Base-by-base conservation (phyloP, 1,140 invertebrate species). In the Drosophila setifemur region DNA sequence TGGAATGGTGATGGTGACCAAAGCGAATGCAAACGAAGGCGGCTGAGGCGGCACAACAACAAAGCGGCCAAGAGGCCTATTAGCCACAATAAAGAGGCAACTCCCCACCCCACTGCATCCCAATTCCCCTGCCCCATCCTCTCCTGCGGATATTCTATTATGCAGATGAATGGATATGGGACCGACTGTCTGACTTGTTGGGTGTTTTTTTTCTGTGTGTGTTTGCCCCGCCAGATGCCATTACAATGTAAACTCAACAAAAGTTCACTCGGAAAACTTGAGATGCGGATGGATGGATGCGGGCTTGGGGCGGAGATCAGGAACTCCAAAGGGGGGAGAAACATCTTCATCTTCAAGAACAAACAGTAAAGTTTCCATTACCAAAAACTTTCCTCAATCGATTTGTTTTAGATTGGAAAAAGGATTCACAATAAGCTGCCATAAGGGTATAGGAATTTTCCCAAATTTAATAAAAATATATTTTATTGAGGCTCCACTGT, bases 191-290 rank as follows among this genome's bases (percentile, higher is more conserved):
- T 57, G 57, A 40, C 58, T 37, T 18, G 33, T 37, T 64, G 43
- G 33, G 43, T 58, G 57, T 58, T 45, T n/a, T n/a, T n/a, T n/a
- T n/a, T n/a, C n/a, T 76, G 61, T 74, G 48, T 37, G 12, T 83
- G 60, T 86, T 85, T 75, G 66, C 73, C 53, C 73, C 64, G 58
- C 64, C 78, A 88, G 83, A 88, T 88, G 85, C 74, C 78, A 88
- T 88, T 88, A 88, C 85, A 88, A 88, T 88, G 83, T 74, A 88
- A 88, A 88, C 87, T 66, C 66, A 74, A 85, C 52, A 85, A 86
- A 81, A 86, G 81, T 86, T 85, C 71, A 79, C 73, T 86, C 71
- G 58, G 70, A 45, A 81, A 58, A 81, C 81, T 79, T 71, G 69
- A 83, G 77, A n/a, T n/a, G 77, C 77, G 77, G n/a, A 11, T 23